These are phyloP conservation scores for Xylocampa areola DNA, from an alignment of 2,888 invertebrate genomes.

Conservation along the genomic window DNA sequence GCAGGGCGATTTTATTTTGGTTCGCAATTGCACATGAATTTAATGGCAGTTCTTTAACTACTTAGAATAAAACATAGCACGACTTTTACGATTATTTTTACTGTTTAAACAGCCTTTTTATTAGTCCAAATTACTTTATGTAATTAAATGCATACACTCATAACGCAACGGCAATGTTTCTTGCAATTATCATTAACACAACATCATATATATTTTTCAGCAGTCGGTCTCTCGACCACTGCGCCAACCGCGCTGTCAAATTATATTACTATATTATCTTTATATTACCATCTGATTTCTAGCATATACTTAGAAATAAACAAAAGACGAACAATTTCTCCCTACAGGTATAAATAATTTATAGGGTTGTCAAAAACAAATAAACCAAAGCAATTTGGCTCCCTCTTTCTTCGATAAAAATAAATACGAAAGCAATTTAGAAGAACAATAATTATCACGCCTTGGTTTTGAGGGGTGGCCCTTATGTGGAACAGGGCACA, in stretches of 20 bases:
- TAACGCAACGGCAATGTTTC: background rate
- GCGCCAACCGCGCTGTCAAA: too few species aligned
- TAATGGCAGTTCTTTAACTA: background rate
- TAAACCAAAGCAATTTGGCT: slow-evolving; percentile 21
- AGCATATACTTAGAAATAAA: background rate
- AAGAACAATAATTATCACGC: slow-evolving; percentile 67
- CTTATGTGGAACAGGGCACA: slow-evolving; percentile 66
- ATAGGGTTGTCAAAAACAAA: slow-evolving; percentile 42
- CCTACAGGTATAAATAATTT: slow-evolving; percentile 1
- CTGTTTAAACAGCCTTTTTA: slow-evolving; percentile 9
- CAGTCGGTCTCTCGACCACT: too few species aligned
- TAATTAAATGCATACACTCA: slow-evolving; percentile 9
- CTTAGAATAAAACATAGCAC: background rate
- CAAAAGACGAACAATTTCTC: background rate
- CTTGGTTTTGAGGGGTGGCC: slow-evolving; percentile 65
- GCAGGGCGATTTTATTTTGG: background rate
- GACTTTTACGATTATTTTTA: slow-evolving; percentile 3
- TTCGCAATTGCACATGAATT: slow-evolving; percentile 4
- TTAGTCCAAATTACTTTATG: slow-evolving; percentile 7
- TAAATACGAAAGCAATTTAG: slow-evolving; percentile 61
- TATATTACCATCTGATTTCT: slow-evolving; percentile 1
- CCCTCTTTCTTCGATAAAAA: slow-evolving; percentile 53
- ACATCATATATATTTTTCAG: too few species aligned
- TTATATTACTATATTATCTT: background rate
- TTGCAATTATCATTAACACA: slow-evolving; percentile 13